These are phyloP conservation scores for Menidia menidia DNA, from an alignment of 2,797 vertebrate genomes.

Conservation along the genomic window DNA sequence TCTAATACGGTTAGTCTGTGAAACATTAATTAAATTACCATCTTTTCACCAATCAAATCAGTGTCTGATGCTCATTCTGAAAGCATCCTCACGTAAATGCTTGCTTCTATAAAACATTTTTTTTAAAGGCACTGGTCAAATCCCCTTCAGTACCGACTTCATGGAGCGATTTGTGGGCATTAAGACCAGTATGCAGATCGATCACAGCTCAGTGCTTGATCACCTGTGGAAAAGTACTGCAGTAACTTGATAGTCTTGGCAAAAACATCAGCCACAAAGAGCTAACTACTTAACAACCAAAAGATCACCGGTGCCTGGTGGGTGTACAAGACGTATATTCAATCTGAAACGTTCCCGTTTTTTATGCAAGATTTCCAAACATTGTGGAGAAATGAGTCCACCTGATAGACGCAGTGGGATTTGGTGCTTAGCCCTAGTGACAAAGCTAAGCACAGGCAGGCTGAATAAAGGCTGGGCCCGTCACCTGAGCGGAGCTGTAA, in stretches of 20 bases:
- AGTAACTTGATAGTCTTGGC: conserved; percentile 35
- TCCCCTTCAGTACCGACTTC: too few species aligned
- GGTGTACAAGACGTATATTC: not conserved
- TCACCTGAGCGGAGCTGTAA: conserved; percentile 65
- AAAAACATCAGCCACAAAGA: conserved; percentile 21
- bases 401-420: too few species aligned
- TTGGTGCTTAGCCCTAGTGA: too few species aligned
- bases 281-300: conserved; percentile 14
- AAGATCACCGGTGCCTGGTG: not conserved
- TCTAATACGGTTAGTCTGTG: not conserved
- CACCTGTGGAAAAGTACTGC: not conserved
- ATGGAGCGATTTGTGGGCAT: too few species aligned
- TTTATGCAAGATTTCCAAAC: too few species aligned
- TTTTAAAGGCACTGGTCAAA: too few species aligned
- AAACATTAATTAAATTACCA: not conserved
- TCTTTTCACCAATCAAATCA: conserved; percentile 3
- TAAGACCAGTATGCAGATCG: too few species aligned
- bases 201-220: too few species aligned
- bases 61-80: conserved; percentile 12
- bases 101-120: too few species aligned
- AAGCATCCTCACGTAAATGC: too few species aligned
- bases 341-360: not conserved
- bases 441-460: too few species aligned
- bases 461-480: conserved; percentile 24
- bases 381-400: too few species aligned